Base-by-base conservation (phyloP, 2,797 vertebrate genomes). In the Tauraco hartlaubi region DNA sequence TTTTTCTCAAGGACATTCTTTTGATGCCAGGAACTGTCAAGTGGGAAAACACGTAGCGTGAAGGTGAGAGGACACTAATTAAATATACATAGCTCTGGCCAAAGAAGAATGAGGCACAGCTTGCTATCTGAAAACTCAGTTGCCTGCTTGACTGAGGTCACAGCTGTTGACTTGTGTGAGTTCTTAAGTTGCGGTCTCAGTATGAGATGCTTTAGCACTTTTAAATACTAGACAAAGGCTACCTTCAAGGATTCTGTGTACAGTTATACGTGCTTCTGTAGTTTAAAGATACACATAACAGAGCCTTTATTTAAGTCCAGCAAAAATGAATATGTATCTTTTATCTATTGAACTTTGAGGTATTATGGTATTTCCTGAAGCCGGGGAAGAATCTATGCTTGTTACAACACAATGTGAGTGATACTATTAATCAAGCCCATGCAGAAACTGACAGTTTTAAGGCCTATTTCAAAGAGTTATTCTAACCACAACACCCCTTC, bases 11-110 rank as follows among this genome's bases (percentile, higher is more conserved):
- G 99, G 99, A 99, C 99, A 98, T 99, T 99, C 98, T 98, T 98
- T 98, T 98, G 98, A 98, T 99, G 99, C 98, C 99, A 99, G 98
- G 98, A 99, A 98, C 98, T 99, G 98, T 99, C 99, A 99, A 98
- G 98, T 98, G 98, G 98, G 98, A 98, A 98, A 98, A 99, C 98
- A 98, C 97, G 96, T 97, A 98, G 98, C 97, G 97, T 98, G 99
- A 98, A 99, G 99, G 99, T 99, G 98, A 99, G 98, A 99, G 99
- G 99, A 99, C 98, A 98, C 99, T 99, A 99, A 99, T 99, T 99
- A 99, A 99, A 99, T 99, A 98, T 98, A 98, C 98, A 97, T 98
- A 98, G 98, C 98, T 98, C 97, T 97, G 98, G 98, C 98, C 98
- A 99, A 98, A 98, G 98, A 98, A 98, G 98, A 98, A 98, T 97